Evolutionary conservation across 2,797 vertebrate genomes (phyloP), one percentile per base, ranked within the genome.

Genomic region (Takifugu ocellatus): DNA sequence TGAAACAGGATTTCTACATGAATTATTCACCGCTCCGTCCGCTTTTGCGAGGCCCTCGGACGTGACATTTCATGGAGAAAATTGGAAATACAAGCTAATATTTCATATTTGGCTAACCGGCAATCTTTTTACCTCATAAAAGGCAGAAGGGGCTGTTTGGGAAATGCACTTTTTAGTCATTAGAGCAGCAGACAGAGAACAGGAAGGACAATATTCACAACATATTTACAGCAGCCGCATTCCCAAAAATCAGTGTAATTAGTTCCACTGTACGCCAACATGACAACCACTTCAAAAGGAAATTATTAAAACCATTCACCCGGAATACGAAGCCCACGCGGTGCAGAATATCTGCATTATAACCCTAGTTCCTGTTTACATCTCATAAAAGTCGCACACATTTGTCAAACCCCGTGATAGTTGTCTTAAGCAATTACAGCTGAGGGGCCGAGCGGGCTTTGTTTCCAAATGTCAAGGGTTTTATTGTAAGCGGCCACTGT

Each of bases 401-500:
- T 70, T 75, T 69, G 77, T 81, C 66, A 76, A 60, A 72, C 61
- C 81, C 56, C 69, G 75, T 53, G 0, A 52, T 75, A 75, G 80
- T 76, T 83, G 81, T 82, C 76, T 17, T 55, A 48, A 5, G 61
- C 77, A 83, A 84, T 87, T 82, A 87, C 75, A 74, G 75, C 80
- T 78, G 66, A 74, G 72, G 79, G 75, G 76, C 61, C 70, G 66
- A 68, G 66, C 49, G 24, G 66, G 66, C 77, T 85, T 84, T 81
- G 77, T 83, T 85, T 88, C 78, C 74, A 88, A 87, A 89, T 87
- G 87, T 85, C 85, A 88, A 75, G 61, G 70, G 65, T 83, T 88
- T 78, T 69, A 85, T 83, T 84, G 81, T 81, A 76, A 84, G 83
- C 74, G 72, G 84, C 82, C 82, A 81, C 68, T 66, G 63, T 83